Base-by-base conservation (phyloP, 1,140 invertebrate genomes). In the Drosophila pruinosa region DNA sequence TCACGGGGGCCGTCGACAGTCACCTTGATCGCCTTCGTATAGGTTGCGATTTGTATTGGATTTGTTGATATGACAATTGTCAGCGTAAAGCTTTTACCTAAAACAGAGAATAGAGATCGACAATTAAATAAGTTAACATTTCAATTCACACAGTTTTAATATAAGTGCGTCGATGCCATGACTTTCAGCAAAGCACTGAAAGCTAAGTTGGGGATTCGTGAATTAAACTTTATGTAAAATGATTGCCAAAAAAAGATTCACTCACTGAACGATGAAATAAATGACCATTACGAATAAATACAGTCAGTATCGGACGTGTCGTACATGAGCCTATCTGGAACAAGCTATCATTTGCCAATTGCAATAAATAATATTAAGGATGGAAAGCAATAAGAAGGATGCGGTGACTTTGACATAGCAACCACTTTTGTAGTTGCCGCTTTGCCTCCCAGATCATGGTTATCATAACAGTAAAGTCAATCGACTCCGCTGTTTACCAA, bases 1-100 rank as follows among this genome's bases (percentile, higher is more conserved):
- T 99, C 98, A 77, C 98, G 92, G 0, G 98, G 98, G 48, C 98
- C 98, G 91, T 99, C 98, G 34, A 99, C 98, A 0, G 98, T 99
- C 43, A 99, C 98, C 93, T 99, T 99, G 90, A 99, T 99, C 28
- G 98, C 98, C 91, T 99, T 99, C 58, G 94, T 95, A 91, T 98
- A 97, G 2, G 97, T 98, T 8, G 97, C 96, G 28, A 99, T 94
- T 93, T 99, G 97, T 12, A 97, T 97, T 36, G 98, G 98, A 41
- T 95, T 95, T 14, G 97, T 97, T 58, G 95, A 95, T 75, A 99
- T 94, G 91, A 97, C 97, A 91, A 99, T 99, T 47, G 97, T 98
- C 76, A 99, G 92, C 2, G 97, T 97, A 92, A 99, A 99, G 85
- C 97, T 99, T 93, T 99, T 99, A 17, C 98, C 98, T 99, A 93